Conservation (phyloP, 2,888 invertebrate genomes). For the Tetragonisca angustula region DNA sequence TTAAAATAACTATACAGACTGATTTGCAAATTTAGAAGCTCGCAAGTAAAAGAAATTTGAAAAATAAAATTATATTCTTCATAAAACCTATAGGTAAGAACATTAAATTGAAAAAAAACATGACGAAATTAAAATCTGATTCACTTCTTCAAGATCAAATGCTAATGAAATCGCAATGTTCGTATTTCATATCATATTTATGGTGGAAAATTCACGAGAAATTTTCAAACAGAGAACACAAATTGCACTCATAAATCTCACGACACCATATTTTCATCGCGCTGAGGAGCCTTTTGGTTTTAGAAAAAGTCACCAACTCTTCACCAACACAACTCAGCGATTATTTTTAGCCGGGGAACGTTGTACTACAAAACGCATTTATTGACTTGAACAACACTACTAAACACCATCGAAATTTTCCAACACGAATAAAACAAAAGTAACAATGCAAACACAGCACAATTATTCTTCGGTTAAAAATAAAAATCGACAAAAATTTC, state of each 20-base stretch:
- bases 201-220: neutral
- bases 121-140: neutral
- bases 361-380: conserved; percentile 1
- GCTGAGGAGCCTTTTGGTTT: neutral
- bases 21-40: neutral
- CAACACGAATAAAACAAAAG: neutral
- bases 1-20: neutral
- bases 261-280: conserved; percentile 22
- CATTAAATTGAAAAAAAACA: too few species aligned
- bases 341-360: conserved; percentile 14
- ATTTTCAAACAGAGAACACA: neutral
- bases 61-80: neutral
- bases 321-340: neutral
- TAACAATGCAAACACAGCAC: neutral
- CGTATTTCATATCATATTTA: neutral
- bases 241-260: conserved; percentile 21
- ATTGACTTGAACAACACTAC: neutral
- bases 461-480: too few species aligned
- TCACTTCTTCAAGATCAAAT: neutral
- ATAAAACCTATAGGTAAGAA: neutral
- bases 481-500: neutral
- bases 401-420: neutral
- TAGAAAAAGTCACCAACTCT: conserved; percentile 7
- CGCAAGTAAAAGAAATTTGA: neutral
- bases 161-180: neutral